phyloP scores from a whole-genome alignment of 2,888 invertebrate species.

The Spilarctia lutea region DNA sequence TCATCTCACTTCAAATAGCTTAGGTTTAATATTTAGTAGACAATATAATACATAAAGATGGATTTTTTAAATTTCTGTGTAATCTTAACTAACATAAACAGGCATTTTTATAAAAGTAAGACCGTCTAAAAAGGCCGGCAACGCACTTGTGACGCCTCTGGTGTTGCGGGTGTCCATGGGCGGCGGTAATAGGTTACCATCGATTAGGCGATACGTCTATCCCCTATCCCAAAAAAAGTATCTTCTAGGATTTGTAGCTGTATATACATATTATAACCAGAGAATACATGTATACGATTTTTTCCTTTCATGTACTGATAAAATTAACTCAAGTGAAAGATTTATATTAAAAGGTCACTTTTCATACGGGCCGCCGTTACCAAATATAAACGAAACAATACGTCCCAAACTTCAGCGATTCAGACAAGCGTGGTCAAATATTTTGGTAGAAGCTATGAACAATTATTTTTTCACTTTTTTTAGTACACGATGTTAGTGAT shows the following conservation, averaged over 20 bases:
- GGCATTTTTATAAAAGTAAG: not conserved
- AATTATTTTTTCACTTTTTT: not conserved
- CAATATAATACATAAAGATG: not conserved
- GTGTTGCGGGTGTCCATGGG: no score
- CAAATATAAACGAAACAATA: not conserved
- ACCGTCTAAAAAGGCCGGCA: no score
- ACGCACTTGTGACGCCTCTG: no score
- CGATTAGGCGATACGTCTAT: no score
- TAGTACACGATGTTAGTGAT: not conserved
- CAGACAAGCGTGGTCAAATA: not conserved
- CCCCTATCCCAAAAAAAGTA: no score
- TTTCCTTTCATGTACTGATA: not conserved
- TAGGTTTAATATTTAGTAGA: no score
- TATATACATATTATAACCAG: not conserved
- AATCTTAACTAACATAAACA: not conserved
- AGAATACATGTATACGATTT: no score
- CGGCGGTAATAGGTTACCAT: no score
- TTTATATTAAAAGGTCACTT: not conserved
- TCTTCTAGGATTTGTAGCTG: not conserved
- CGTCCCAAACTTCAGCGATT: not conserved
- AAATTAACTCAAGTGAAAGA: not conserved
- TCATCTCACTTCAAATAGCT: no score
- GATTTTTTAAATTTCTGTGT: not conserved
- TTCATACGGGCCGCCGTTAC: not conserved
- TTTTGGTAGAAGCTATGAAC: not conserved